These are phyloP conservation scores for Heliconius cydno DNA, from an alignment of 2,888 invertebrate genomes.

Conservation along the genomic window DNA sequence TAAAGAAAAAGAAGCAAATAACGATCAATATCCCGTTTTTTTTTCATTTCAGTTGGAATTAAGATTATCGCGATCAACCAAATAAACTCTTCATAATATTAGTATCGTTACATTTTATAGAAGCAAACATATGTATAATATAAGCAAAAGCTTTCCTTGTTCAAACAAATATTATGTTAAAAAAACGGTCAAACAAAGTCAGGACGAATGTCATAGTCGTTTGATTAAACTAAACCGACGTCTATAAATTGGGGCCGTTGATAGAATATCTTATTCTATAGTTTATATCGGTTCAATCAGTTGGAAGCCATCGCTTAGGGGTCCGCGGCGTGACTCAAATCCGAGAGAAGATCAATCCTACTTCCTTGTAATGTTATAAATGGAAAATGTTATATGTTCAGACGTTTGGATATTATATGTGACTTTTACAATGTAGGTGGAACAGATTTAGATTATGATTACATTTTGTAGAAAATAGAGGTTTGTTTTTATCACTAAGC, in stretches of 20 bases:
- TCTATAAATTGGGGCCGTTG: constrained; percentile 28
- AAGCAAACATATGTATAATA: too few relatives aligned
- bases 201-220: background rate
- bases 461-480: background rate
- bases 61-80: too few relatives aligned
- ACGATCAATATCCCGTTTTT: background rate
- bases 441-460: background rate
- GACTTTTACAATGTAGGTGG: background rate
- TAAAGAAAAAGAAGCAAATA: too few relatives aligned
- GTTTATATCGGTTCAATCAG: constrained; percentile 33
- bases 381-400: background rate
- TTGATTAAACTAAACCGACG: constrained; percentile 16
- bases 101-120: background rate
- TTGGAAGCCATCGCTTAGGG: constrained; percentile 32
- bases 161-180: background rate
- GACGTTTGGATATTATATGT: background rate
- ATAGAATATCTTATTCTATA: constrained; percentile 36
- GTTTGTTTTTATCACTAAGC: background rate
- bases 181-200: background rate
- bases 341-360: constrained; percentile 13
- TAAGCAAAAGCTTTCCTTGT: background rate
- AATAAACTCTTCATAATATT: background rate
- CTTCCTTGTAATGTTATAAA: constrained; percentile 11
- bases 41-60: background rate
- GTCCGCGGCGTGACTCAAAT: constrained; percentile 35